Evolutionary conservation across 37 sponge, comb jelly and placozoan genomes (phyloP), one percentile per base, ranked within the genome.

Genomic region (Halichondria panicea): DNA sequence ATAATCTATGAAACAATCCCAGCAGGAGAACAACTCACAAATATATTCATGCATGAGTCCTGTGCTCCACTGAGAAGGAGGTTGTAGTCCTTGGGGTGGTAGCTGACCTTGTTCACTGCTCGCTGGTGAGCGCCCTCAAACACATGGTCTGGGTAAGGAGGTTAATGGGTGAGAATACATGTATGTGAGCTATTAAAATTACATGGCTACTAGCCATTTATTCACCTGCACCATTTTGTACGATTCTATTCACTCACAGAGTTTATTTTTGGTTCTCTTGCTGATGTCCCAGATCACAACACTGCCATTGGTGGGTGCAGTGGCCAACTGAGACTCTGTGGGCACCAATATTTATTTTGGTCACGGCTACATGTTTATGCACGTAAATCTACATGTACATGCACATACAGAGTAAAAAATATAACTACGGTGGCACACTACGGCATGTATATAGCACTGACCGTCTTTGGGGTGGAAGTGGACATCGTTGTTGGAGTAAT

Each of bases 1-100:
- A 69, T 52, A 45, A 59, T 3, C 67, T 52, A 27, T 25, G 40
- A 12, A 42, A 71, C 71, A 71, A 22, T 18, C 53, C 32, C 55
- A 53, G 34, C 8, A 13, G 11, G 8, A 65, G 39, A 32, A 8
- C 7, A 11, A 78, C 94, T 85, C 55, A 93, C 94, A 89, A 93
- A 89, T 0, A 66, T 27, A 19, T 71, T 72, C 77, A 89, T 86
- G 25, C 75, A 69, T 37, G 37, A n/a, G 57, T 93, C 94, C 54
- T 94, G 95, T 43, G 95, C 86, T 50, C 92, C 95, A 81, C 88
- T 87, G 39, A 87, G 72, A 32, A 94, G 66, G 2, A 83, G 1
- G 76, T 79, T 87, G 35, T 63, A 36, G 13, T 91, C 91, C 8
- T 62, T 44, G 1, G 81, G 83, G 56, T 89, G 91, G 72, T 79